A percentile compares a stretch with the other conserved stretches of the same genome.
Evolutionary conservation across 1,140 invertebrate genomes (phyloP).

Genomic region (Cotesia glomerata): DNA sequence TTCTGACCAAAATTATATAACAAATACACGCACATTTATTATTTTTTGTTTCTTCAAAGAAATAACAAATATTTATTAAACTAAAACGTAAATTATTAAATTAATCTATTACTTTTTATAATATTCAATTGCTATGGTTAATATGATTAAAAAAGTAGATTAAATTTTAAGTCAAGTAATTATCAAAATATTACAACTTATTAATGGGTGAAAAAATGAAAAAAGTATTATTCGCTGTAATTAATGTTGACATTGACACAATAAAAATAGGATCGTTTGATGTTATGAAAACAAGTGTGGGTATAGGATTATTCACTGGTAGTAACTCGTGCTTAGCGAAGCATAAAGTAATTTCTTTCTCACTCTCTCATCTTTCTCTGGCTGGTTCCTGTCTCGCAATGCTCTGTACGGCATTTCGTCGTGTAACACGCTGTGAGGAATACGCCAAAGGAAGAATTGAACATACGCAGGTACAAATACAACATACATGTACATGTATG

Average conservation of each 20-base stretch:
- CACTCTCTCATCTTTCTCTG: conserved; percentile 24
- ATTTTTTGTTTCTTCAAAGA: background rate
- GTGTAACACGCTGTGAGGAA: conserved; percentile 18
- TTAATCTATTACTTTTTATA: no score
- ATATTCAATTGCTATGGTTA: no score
- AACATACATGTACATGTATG: conserved; percentile 32
- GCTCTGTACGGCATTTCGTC: conserved; percentile 21
- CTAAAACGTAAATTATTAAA: no score
- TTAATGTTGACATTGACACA: conserved; percentile 12
- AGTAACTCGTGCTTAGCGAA: conserved; percentile 48
- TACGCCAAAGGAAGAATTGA: conserved; percentile 30
- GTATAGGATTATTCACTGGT: conserved; percentile 52
- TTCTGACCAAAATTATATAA: no score
- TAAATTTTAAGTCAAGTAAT: no score
- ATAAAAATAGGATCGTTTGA: conserved; percentile 11
- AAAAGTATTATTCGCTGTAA: no score
- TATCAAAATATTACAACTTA: background rate
- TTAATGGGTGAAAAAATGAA: background rate
- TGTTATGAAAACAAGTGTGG: conserved; percentile 33
- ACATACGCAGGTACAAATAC: conserved; percentile 22
- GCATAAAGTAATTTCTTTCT: conserved; percentile 50
- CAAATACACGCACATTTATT: background rate
- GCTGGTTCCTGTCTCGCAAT: conserved; percentile 18
- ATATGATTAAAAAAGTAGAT: no score
- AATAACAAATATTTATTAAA: no score